These are phyloP conservation scores for Pelvicachromis taeniatus DNA, from an alignment of 2,113 vertebrate genomes.

Conservation along the genomic window DNA sequence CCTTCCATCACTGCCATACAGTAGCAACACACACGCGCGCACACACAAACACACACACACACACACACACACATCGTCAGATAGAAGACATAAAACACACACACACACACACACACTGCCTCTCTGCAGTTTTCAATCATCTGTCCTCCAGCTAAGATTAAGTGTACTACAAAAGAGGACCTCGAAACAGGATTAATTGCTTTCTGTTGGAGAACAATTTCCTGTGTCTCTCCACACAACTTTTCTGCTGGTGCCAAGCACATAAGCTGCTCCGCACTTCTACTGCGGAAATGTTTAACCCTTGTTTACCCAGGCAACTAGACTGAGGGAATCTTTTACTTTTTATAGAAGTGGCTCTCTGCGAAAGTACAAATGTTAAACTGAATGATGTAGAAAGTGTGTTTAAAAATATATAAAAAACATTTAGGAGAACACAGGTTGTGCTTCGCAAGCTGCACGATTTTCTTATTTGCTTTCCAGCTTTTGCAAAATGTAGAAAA, in stretches of 20 bases:
- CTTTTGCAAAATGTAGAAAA: not conserved
- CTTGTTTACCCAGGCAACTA: not conserved
- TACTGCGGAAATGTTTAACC: not conserved
- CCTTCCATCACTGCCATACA: not conserved
- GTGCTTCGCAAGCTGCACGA: not conserved
- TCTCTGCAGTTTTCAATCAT: slow-evolving; percentile 38
- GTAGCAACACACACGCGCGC: not conserved
- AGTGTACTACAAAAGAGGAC: slow-evolving; percentile 38
- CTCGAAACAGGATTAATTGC: slow-evolving; percentile 49
- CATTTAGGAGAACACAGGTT: not conserved
- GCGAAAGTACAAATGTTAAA: not conserved
- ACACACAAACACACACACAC: not conserved
- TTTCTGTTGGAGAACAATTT: slow-evolving; percentile 51
- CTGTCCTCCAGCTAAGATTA: slow-evolving; percentile 47
- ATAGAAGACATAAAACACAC: not conserved
- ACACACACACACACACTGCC: not conserved
- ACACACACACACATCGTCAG: not conserved
- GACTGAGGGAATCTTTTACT: no score
- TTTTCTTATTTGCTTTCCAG: not conserved
- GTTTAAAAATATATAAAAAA: not conserved
- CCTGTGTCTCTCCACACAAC: slow-evolving; percentile 20
- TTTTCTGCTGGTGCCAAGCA: slow-evolving; percentile 1
- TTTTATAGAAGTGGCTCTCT: not conserved
- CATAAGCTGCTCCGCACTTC: slow-evolving; percentile 3
- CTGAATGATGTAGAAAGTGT: not conserved